A percentile compares a stretch with the other conserved stretches of the same genome.
phyloP scores from a whole-genome alignment of 2,797 vertebrate genomes.

The Oreochromis mossambicus region DNA sequence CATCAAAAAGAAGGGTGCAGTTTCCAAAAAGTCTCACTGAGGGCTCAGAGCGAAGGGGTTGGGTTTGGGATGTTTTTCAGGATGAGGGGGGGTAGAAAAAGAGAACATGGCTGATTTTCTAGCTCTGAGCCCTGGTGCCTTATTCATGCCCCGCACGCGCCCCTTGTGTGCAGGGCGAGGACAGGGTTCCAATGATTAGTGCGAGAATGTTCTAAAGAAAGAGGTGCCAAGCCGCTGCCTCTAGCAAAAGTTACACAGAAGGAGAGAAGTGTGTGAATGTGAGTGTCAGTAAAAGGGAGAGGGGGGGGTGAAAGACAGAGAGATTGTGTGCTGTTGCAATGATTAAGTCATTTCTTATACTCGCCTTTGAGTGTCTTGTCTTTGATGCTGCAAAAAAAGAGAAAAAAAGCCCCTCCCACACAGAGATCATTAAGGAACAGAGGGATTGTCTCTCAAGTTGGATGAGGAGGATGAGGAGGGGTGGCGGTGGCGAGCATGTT shows the following conservation, averaged over 20 bases:
- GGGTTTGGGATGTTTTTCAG: neutral
- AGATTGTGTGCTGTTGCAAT: slow-evolving; percentile 44
- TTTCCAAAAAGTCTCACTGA: slow-evolving; percentile 63
- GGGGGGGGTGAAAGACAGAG: slow-evolving; percentile 2
- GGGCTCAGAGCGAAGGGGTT: slow-evolving; percentile 32
- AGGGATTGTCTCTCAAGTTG: slow-evolving; percentile 59
- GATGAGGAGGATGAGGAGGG: slow-evolving; percentile 24
- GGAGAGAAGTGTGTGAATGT: slow-evolving; percentile 29
- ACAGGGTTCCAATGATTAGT: slow-evolving; percentile 69
- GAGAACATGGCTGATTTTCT: slow-evolving; percentile 36
- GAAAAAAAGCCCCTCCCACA: slow-evolving; percentile 52
- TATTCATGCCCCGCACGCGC: slow-evolving; percentile 44
- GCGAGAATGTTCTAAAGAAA: slow-evolving; percentile 57
- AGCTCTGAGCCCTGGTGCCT: slow-evolving; percentile 46
- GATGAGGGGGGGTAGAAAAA: slow-evolving; percentile 8
- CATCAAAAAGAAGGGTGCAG: slow-evolving; percentile 69
- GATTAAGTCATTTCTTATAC: slow-evolving; percentile 66
- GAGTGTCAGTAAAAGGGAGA: slow-evolving; percentile 5
- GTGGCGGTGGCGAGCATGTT: neutral
- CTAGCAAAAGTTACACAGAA: slow-evolving; percentile 55
- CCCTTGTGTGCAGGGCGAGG: slow-evolving; percentile 34
- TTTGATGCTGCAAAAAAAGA: slow-evolving; percentile 51
- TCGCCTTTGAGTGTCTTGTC: slow-evolving; percentile 59
- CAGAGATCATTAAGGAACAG: slow-evolving; percentile 68
- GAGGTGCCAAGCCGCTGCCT: slow-evolving; percentile 55